Base-by-base conservation (phyloP, 2,888 invertebrate species). In the Myopa testacea region DNA sequence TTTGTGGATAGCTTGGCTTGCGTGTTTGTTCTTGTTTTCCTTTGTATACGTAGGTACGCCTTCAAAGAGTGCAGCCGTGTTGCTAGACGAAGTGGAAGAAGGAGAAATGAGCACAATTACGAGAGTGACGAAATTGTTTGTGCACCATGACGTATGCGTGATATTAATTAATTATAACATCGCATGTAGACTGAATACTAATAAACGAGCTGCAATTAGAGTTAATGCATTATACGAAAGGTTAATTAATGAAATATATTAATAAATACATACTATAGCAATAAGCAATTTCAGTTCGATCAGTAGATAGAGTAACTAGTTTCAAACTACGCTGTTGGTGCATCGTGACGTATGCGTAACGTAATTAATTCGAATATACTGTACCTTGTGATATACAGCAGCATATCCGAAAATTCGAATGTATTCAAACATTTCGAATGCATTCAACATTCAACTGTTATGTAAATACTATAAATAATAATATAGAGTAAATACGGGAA, bases 91-190 rank as follows among this genome's bases (percentile, higher is more conserved):
- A n/a, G 55, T 6, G 10, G 10, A 55, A n/a, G n/a, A n/a, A 16
- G 4, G 55, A 55, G 16, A 55, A 55, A 55, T 55, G 55, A n/a
- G 16, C 14, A 16, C 55, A 14, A n/a, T 10, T 55, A 55, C 8
- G 10, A 45, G 4, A 45, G 45, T 10, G 16, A 12, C 5, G 55
- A 55, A n/a, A 16, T 55, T n/a, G 14, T 55, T 10, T 14, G 65
- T 65, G 14, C 34, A 34, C 34, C 65, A 65, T 34, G 37, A 34
- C 38, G 65, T 65, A 65, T 65, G 38, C 34, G 65, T 65, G 38
- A 34, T 65, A 8, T 65, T 65, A 37, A 65, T 16, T 65, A 14
- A 34, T 45, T 45, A n/a, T 10, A 26, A 8, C 6, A 19, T 16
- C 8, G 19, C 8, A n/a, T 3, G 62, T 10, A 8, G 45, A 45